phyloP scores from a whole-genome alignment of 2,113 vertebrate species.

The Podocnemis expansa region DNA sequence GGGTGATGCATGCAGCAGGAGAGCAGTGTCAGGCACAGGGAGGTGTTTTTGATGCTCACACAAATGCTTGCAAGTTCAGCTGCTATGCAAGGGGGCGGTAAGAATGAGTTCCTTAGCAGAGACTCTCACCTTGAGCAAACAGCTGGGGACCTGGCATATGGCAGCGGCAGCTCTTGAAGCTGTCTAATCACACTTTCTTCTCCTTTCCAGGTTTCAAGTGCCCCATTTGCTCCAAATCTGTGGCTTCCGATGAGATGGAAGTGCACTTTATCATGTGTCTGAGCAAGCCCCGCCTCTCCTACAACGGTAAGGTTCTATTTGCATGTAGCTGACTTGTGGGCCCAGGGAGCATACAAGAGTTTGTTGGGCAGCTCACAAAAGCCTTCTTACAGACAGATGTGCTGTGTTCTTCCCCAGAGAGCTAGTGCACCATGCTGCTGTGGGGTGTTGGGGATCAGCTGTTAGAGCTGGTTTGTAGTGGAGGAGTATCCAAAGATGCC shows the following conservation, averaged over 20 bases:
- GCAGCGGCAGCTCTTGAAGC: neutral
- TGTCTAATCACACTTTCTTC: neutral
- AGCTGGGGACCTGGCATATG: neutral
- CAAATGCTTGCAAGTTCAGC: neutral
- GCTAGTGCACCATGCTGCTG: too few species aligned
- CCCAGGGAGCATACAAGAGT: neutral
- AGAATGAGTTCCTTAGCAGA: neutral
- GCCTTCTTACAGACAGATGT: too few species aligned
- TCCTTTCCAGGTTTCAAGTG: constrained; percentile 94
- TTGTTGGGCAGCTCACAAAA: too few species aligned
- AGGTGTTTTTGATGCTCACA: too few species aligned
- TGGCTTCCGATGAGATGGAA: constrained; percentile 99
- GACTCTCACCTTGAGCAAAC: too few species aligned
- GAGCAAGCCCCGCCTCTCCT: constrained; percentile 99
- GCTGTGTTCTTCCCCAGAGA: too few species aligned
- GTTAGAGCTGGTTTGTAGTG: neutral
- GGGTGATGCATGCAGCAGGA: too few species aligned
- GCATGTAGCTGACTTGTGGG: too few species aligned
- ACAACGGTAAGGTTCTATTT: constrained; percentile 85
- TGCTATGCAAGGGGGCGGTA: neutral
- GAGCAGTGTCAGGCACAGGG: neutral
- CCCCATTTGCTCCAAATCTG: constrained; percentile 99
- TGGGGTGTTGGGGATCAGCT: too few species aligned
- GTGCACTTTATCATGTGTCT: constrained; percentile 99
- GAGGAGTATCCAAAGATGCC: neutral